A percentile compares a stretch with the other conserved stretches of the same genome.
Evolutionary conservation across 2,797 vertebrate genomes (phyloP).

Genomic region (Nasua narica): DNA sequence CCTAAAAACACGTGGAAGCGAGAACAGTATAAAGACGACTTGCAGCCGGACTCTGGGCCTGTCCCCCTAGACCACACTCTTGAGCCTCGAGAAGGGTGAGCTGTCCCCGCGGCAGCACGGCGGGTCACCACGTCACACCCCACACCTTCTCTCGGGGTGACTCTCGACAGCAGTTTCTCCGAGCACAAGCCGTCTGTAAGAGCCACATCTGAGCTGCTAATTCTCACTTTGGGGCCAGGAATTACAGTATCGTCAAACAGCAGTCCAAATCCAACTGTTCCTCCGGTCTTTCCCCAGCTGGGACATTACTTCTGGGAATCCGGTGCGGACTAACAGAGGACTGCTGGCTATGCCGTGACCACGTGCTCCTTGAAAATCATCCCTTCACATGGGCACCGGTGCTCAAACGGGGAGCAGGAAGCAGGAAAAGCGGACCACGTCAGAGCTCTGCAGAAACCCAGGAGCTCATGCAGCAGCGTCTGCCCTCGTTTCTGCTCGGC

Average conservation of each 20-base stretch:
- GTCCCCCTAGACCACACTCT: neutral
- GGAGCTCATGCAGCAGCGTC: neutral
- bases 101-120: neutral
- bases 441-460: neutral
- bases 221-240: neutral
- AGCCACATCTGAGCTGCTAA: neutral
- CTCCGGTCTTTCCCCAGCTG: neutral
- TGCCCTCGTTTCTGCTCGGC: neutral
- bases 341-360: neutral
- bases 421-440: neutral
- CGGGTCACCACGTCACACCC: neutral
- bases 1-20: neutral
- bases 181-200: neutral
- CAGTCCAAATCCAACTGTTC: neutral
- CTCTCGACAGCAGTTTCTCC: neutral
- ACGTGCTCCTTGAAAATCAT: neutral
- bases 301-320: neutral
- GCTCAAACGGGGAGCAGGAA: neutral
- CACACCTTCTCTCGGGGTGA: neutral
- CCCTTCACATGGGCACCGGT: neutral
- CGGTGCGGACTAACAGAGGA: neutral
- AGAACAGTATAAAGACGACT: neutral
- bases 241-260: neutral
- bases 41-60: neutral
- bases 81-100: neutral